Conservation (phyloP, 2,888 invertebrate genomes). For the Drosophila koepferae region DNA sequence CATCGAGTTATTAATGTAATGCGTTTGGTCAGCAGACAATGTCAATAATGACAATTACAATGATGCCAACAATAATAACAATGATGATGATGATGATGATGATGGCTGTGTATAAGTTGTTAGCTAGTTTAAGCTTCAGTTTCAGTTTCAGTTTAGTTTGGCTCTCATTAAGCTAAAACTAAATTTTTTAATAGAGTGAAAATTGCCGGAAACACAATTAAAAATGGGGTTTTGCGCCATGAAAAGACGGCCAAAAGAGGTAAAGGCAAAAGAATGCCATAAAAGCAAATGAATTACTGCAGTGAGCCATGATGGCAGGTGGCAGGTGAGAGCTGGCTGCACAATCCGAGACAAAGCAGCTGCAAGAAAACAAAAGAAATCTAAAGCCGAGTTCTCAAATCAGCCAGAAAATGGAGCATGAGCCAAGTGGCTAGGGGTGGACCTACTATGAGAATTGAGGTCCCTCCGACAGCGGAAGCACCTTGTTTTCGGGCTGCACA, state of each 20-base stretch:
- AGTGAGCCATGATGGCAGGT: conserved; percentile 24
- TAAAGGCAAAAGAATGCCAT: conserved; percentile 13
- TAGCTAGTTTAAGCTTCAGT: background rate
- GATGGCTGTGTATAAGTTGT: conserved; percentile 21
- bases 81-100: conserved; percentile 30
- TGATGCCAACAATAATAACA: conserved; percentile 11
- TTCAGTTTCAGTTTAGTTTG: conserved; percentile 1
- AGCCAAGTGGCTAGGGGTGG: conserved; percentile 15
- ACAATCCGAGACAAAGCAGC: conserved; percentile 28
- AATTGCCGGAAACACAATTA: conserved; percentile 80
- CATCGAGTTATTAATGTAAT: conserved; percentile 77
- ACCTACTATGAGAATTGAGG: conserved; percentile 16
- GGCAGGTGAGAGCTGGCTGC: conserved; percentile 3
- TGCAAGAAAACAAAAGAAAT: conserved; percentile 53
- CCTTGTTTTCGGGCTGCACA: conserved; percentile 60
- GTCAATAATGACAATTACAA: conserved; percentile 28
- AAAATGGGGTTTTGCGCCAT: conserved; percentile 48
- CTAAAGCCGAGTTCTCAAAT: conserved; percentile 60
- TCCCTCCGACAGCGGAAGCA: conserved; percentile 56
- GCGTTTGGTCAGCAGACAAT: conserved; percentile 42
- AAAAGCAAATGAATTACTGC: conserved; percentile 39
- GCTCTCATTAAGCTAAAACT: conserved; percentile 48
- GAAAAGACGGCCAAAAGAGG: conserved; percentile 26
- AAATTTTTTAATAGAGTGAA: conserved; percentile 76
- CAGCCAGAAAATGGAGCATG: conserved; percentile 54